Evolutionary conservation across 2,113 vertebrate species (phyloP).

Genomic region (Percina caprodes): DNA sequence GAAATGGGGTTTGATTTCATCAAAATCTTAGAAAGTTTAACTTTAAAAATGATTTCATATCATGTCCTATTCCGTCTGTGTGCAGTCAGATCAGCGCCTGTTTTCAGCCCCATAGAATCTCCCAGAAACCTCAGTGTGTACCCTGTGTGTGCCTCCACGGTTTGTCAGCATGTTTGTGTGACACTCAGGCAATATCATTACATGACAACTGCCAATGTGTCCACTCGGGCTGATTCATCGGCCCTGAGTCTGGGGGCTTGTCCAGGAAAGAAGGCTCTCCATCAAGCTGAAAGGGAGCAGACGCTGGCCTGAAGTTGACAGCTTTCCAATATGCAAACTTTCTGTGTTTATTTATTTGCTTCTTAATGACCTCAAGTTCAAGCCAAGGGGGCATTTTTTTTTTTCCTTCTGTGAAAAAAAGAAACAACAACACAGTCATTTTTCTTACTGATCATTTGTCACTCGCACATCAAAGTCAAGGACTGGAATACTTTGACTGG

Average conservation of each 20-base stretch:
- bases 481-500: conserved; percentile 58
- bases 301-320: conserved; percentile 72
- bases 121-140: background rate
- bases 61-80: background rate
- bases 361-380: conserved; percentile 74
- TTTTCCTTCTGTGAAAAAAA: conserved; percentile 19
- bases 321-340: conserved; percentile 84
- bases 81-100: background rate
- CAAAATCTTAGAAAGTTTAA: background rate
- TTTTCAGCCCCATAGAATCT: background rate
- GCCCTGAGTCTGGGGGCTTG: conserved; percentile 49
- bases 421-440: conserved; percentile 51
- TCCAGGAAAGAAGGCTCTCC: conserved; percentile 79
- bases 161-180: conserved; percentile 30
- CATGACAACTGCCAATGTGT: conserved; percentile 84
- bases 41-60: background rate
- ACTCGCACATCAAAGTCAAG: conserved; percentile 71
- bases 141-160: conserved; percentile 4
- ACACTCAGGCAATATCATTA: conserved; percentile 79
- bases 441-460: conserved; percentile 74
- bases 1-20: background rate
- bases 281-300: conserved; percentile 76
- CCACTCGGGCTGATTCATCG: conserved; percentile 80
- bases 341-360: conserved; percentile 81
- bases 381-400: conserved; percentile 61